Evolutionary conservation across 2,113 vertebrate genomes (phyloP), one percentile per base, ranked within the genome.

Genomic region (Eulemur rufifrons): DNA sequence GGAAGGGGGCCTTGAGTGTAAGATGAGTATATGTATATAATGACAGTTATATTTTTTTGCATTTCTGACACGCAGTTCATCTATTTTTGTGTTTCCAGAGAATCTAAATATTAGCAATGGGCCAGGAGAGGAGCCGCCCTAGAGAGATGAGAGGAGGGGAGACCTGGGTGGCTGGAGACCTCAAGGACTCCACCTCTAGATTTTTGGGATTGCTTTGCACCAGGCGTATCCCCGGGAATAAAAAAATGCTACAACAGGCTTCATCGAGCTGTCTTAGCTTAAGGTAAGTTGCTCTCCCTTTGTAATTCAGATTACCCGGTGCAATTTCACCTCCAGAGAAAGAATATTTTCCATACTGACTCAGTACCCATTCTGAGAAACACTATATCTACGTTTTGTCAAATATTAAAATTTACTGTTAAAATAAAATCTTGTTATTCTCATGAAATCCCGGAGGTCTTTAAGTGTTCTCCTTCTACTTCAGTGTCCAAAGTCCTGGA

Each of bases 381-480:
- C 56, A 68, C 14, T 32, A 42, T 9, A 17, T 73, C 45, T 96
- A 54, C 11, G 6, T 92, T 81, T 84, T 61, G 54, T 86, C 54
- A 37, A 52, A 66, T 86, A 52, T 37, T 69, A 76, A 78, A 54
- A 85, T 78, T 50, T 27, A 68, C 32, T 27, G 15, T 86, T 91
- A 89, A 91, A 71, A 92, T 93, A 89, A 92, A 86, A 78, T 39
- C 54, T 61, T 39, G n/a, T 9, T 69, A 11, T 39, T 93, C 12
- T 94, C 32, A 8, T 64, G 61, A 89, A 95, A 84, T 14, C 84
- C 64, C 91, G 39, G 86, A 63, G n/a, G 7, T 29, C 71, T 68
- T 90, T 12, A 84, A 94, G 74, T 27, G 25, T 23, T 89, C 18
- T 5, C 6, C 45, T 8, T 83, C 61, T 27, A 27, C 27, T n/a